Evolutionary conservation across 2,797 vertebrate species (phyloP).

Genomic region (Sciaenops ocellatus): DNA sequence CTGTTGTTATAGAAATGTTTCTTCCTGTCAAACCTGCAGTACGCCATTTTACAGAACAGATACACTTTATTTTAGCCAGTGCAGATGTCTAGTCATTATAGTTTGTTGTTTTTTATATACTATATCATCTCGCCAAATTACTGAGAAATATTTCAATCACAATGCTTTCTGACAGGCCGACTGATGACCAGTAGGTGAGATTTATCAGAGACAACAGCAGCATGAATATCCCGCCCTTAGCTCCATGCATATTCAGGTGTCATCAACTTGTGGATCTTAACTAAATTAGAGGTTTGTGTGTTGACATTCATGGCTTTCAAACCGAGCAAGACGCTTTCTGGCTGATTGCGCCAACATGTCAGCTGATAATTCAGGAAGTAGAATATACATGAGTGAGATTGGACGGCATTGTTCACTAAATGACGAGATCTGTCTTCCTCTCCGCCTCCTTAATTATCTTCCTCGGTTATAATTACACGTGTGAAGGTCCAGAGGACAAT

Average conservation of each 20-base stretch:
- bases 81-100: background rate
- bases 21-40: background rate
- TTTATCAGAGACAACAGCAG: conserved; percentile 24
- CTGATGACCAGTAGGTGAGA: conserved; percentile 29
- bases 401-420: conserved; percentile 79
- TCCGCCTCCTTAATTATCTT: conserved; percentile 84
- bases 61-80: too few species aligned
- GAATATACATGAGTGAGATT: conserved; percentile 77
- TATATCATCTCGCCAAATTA: conserved; percentile 6
- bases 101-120: background rate
- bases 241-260: conserved; percentile 57
- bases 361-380: conserved; percentile 78
- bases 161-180: conserved; percentile 6
- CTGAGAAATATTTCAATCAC: background rate
- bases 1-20: background rate
- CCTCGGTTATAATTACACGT: conserved; percentile 82
- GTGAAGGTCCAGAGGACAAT: conserved; percentile 81
- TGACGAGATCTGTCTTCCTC: conserved; percentile 79
- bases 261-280: conserved; percentile 56
- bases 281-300: conserved; percentile 67
- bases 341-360: conserved; percentile 81
- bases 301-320: conserved; percentile 71
- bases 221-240: conserved; percentile 33
- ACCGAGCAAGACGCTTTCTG: conserved; percentile 46
- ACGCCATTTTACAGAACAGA: too few species aligned